These are phyloP conservation scores for Ptilorrhoa leucosticta DNA, from an alignment of 2,113 vertebrate species.

Conservation along the genomic window DNA sequence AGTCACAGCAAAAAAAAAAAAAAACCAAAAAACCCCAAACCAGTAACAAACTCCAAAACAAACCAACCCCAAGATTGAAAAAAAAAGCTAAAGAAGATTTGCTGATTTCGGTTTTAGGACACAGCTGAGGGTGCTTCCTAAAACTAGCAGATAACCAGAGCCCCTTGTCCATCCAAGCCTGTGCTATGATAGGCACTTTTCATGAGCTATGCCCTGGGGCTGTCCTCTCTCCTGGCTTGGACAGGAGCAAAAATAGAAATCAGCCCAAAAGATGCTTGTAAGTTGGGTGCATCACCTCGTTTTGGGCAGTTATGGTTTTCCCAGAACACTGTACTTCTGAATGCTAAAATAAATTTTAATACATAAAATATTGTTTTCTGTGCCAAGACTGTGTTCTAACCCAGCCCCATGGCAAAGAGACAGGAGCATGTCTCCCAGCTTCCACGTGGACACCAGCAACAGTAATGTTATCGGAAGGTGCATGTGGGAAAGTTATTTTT, in stretches of 20 bases:
- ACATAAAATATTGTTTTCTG: neutral
- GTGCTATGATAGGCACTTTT: neutral
- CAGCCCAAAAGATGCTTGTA: neutral
- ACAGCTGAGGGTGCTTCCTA: neutral
- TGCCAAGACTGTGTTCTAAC: neutral
- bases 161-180: neutral
- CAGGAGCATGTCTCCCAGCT: neutral
- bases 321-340: neutral
- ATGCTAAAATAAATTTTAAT: neutral
- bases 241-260: neutral
- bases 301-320: neutral
- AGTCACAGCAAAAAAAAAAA: neutral
- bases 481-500: neutral
- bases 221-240: neutral
- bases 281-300: rapidly evolving
- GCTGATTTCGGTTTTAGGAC: neutral
- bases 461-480: neutral
- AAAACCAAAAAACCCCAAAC: neutral
- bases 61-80: neutral
- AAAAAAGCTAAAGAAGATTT: neutral
- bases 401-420: neutral
- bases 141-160: neutral
- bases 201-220: neutral
- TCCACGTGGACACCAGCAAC: neutral
- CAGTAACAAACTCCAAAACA: neutral